A percentile compares a stretch with the other conserved stretches of the same genome.
Evolutionary conservation across 2,797 vertebrate species (phyloP).

Genomic region (Echiichthys vipera): DNA sequence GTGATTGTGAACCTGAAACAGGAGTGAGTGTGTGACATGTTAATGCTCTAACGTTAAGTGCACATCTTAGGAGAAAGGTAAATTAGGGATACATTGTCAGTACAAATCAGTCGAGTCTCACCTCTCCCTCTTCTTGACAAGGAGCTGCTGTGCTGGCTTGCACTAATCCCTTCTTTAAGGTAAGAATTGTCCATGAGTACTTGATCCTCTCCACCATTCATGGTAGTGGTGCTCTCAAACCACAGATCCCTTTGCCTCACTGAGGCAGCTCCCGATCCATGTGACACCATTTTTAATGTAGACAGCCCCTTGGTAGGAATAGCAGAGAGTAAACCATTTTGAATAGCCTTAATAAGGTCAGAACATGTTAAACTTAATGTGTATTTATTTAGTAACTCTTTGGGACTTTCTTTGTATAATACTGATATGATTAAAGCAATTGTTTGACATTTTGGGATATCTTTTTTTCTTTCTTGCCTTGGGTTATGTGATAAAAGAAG

Average conservation of each 20-base stretch:
- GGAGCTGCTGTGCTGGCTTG: conserved; percentile 81
- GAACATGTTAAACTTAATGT: background rate
- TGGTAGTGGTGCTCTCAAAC: conserved; percentile 83
- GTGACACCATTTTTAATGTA: conserved; percentile 67
- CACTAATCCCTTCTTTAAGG: conserved; percentile 78
- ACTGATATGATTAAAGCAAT: background rate
- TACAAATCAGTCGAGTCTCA: conserved; percentile 51
- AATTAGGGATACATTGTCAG: background rate
- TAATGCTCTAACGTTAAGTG: background rate
- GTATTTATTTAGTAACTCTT: background rate
- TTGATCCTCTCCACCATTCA: conserved; percentile 87
- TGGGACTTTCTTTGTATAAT: background rate
- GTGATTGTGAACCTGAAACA: conserved; percentile 56
- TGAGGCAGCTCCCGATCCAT: conserved; percentile 39
- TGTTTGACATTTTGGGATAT: background rate
- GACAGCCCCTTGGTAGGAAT: conserved; percentile 76
- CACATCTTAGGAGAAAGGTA: background rate
- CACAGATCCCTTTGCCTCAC: conserved; percentile 65
- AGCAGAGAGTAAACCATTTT: background rate
- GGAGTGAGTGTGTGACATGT: background rate
- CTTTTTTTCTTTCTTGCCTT: background rate
- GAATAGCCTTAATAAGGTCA: background rate
- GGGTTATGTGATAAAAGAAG: background rate
- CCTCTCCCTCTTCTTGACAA: conserved; percentile 87
- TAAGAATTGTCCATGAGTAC: conserved; percentile 75